These are phyloP conservation scores for Caenorhabditis inopinata DNA, from an alignment of 1,140 invertebrate species.

Conservation along the genomic window DNA sequence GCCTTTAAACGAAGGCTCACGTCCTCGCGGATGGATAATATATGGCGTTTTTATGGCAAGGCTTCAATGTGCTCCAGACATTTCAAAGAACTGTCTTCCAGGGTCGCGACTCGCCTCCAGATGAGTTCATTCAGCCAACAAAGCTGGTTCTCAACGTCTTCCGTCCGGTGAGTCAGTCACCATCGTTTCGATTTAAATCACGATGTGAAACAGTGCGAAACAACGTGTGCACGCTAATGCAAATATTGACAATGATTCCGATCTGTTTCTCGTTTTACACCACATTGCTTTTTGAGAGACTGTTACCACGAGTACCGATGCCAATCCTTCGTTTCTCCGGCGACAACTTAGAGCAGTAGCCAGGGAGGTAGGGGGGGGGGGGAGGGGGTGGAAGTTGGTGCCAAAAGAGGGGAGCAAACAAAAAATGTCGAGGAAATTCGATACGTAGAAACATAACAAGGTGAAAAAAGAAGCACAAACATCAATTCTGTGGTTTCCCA, in stretches of 20 bases:
- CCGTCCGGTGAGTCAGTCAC: slow-evolving; percentile 36
- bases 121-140: slow-evolving; percentile 43
- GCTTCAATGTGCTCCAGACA: no score
- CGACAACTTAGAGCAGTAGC: neutral
- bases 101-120: slow-evolving; percentile 35
- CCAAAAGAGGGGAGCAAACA: neutral
- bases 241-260: neutral
- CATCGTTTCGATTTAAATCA: neutral
- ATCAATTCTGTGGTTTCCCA: neutral
- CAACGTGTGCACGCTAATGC: neutral
- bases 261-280: neutral
- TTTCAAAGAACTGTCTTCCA: no score
- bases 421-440: neutral
- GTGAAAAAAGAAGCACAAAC: neutral
- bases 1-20: no score
- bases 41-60: no score
- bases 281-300: neutral
- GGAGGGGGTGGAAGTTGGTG: neutral
- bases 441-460: slow-evolving; percentile 14
- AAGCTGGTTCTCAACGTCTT: slow-evolving; percentile 41
- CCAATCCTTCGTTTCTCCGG: no score
- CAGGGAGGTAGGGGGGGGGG: neutral
- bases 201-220: slow-evolving; percentile 7
- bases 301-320: neutral
- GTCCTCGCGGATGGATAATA: no score